phyloP scores from a whole-genome alignment of 2,888 invertebrate genomes.

The Cistogaster globosa region DNA sequence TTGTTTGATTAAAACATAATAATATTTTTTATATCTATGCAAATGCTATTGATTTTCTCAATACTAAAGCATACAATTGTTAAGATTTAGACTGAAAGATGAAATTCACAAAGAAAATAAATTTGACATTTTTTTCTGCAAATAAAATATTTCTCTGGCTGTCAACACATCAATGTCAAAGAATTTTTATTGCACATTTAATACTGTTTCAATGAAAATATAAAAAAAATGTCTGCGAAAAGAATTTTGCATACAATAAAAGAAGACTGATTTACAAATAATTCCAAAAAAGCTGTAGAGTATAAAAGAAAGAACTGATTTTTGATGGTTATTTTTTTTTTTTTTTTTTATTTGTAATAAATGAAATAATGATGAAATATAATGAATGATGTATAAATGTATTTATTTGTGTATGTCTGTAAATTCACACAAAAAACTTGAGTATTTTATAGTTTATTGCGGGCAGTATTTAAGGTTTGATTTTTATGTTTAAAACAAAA shows the following conservation, averaged over 20 bases:
- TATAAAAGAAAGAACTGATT: background rate
- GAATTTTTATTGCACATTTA: constrained; percentile 41
- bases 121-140: constrained; percentile 42
- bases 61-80: background rate
- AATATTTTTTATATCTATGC: background rate
- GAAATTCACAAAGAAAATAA: constrained; percentile 32
- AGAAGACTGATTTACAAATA: background rate
- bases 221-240: background rate
- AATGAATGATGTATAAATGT: constrained; percentile 31
- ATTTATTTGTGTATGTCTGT: background rate
- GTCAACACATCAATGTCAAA: constrained; percentile 53
- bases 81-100: background rate
- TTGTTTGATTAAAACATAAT: background rate
- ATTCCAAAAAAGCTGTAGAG: background rate
- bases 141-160: constrained; percentile 43
- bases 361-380: constrained; percentile 20
- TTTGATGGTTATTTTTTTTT: constrained; percentile 12
- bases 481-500: no score
- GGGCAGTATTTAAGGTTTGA: no score
- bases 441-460: no score
- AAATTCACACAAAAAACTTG: no score
- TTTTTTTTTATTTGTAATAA: constrained; percentile 25
- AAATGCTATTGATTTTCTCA: constrained; percentile 1
- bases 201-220: background rate
- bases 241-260: background rate